Evolutionary conservation across 2,797 vertebrate genomes (phyloP).

Genomic region (Pterois miles): DNA sequence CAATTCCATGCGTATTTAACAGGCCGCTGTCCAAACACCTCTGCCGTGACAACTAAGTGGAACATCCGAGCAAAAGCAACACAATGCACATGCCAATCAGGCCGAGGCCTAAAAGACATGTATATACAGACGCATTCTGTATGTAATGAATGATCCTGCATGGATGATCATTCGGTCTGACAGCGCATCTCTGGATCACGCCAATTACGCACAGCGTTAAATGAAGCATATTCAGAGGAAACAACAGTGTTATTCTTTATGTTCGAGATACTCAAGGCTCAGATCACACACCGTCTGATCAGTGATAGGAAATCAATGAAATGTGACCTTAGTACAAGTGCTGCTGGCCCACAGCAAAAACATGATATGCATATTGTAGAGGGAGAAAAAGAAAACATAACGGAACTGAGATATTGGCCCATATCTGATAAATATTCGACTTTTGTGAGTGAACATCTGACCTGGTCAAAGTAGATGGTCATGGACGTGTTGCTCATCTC

Average conservation of each 20-base stretch:
- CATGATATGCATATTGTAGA: neutral
- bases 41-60: conserved; percentile 41
- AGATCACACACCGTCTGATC: neutral
- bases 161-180: conserved; percentile 33
- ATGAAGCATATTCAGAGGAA: neutral
- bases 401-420: neutral
- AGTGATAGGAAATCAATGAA: conserved; percentile 33
- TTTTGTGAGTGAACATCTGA: conserved; percentile 68
- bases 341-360: neutral
- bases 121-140: neutral
- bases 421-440: neutral
- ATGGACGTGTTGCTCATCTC: conserved; percentile 98
- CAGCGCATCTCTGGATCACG: conserved; percentile 12
- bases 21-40: conserved; percentile 55
- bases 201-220: conserved; percentile 49
- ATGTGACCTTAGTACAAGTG: conserved; percentile 40
- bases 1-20: conserved; percentile 27
- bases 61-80: conserved; percentile 24
- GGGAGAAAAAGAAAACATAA: neutral
- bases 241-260: neutral
- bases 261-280: neutral
- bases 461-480: conserved; percentile 98
- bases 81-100: conserved; percentile 13
- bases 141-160: conserved; percentile 28
- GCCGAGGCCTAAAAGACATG: conserved; percentile 32